Evolutionary conservation across 1,140 invertebrate genomes (phyloP), one percentile per base, ranked within the genome.

Genomic region (Drosophila subpulchrella): DNA sequence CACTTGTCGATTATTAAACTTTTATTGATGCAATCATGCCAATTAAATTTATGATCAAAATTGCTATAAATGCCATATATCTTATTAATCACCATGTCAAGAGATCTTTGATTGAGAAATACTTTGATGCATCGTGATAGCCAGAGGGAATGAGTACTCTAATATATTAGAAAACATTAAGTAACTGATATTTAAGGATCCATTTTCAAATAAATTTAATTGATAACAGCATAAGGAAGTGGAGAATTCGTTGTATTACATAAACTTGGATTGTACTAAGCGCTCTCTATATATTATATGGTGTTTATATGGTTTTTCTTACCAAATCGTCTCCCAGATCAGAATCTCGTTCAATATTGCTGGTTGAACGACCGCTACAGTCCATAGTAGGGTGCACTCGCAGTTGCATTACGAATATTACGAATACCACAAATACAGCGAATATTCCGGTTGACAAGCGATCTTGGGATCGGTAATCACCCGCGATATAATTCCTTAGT

Each of bases 261-360:
- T 5, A 32, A 32, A 34, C 32, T 8, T 8, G 6, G 7, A 34
- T 7, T 1, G 0, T 34, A 8, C 15, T n/a, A n/a, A n/a, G n/a
- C 15, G 2, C 6, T 41, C 6, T n/a, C 7, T 38, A 11, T 10
- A 1, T 38, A 38, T 38, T 1, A 32, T 32, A 32, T 32, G 30
- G 30, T 32, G 7, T 32, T 20, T 20, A 3, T 5, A 32, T 34
- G 1, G 32, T 8, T 34, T 3, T 34, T 34, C 42, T 91, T 91
- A 91, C 90, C 90, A 91, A 81, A 71, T 91, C 90, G 75, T 91
- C 90, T 38, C 85, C 90, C 75, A 91, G 71, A 81, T 91, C 90
- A 67, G 90, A 88, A 74, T 91, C 90, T 44, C 85, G 90, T 90
- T 91, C 90, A 84, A 83, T 88, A 71, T 75, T 74, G 66, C 75